These are phyloP conservation scores for Psettodes erumei DNA, from an alignment of 2,113 vertebrate genomes.

Conservation along the genomic window DNA sequence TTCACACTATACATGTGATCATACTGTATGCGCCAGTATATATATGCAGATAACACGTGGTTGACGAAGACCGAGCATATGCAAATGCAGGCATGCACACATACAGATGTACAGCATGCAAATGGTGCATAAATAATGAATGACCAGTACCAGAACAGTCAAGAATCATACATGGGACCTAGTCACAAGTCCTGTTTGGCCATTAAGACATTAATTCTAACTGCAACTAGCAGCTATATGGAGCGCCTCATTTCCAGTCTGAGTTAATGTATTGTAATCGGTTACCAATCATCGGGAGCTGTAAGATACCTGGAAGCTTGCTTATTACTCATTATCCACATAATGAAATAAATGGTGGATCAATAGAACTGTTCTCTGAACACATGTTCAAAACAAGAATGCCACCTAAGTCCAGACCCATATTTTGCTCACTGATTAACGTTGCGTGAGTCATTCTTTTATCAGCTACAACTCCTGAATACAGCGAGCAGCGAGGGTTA, in stretches of 20 bases:
- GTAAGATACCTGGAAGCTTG: not conserved
- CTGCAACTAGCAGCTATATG: not conserved
- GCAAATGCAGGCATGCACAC: not conserved
- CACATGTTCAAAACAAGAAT: not conserved
- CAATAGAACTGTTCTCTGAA: not conserved
- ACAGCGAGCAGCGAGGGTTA: not conserved
- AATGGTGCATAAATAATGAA: conserved; percentile 1
- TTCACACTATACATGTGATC: conserved; percentile 1
- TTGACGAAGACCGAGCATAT: not conserved
- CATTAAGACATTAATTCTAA: conserved; percentile 3
- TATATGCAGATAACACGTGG: not conserved
- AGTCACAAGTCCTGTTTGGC: not conserved
- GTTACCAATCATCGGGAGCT: not conserved
- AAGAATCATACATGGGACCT: not conserved
- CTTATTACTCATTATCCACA: conserved; percentile 23
- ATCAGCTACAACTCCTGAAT: not conserved
- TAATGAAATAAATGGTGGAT: conserved; percentile 18
- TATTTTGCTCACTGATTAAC: not conserved
- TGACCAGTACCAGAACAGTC: not conserved
- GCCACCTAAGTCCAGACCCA: not conserved
- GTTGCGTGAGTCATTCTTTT: not conserved
- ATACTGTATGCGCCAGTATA: not conserved
- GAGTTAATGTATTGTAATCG: not conserved
- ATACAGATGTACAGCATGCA: not conserved
- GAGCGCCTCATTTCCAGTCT: not conserved